Conservation (phyloP, 1,140 invertebrate species). For the Scaptomyza graminum region DNA sequence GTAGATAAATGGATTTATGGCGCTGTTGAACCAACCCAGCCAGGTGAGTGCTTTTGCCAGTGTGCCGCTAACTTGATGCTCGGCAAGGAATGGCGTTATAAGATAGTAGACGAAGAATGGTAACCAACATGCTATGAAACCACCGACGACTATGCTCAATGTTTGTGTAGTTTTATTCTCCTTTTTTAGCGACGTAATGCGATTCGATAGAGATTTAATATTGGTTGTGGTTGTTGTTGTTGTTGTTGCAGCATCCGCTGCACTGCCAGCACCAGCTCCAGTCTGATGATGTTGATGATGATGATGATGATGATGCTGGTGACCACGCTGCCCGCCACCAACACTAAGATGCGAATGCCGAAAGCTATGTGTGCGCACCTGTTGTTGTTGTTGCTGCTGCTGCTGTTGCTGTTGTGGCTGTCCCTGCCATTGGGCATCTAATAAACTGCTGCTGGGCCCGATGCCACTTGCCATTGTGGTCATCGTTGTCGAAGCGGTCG, state of each 20-base stretch:
- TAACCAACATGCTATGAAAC: slow-evolving; percentile 95
- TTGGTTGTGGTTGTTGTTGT: slow-evolving; percentile 30
- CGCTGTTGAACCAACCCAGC: slow-evolving; percentile 97
- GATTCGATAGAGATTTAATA: slow-evolving; percentile 81
- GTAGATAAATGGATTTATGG: slow-evolving; percentile 94
- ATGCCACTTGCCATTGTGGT: slow-evolving; percentile 77
- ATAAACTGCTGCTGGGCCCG: slow-evolving; percentile 66
- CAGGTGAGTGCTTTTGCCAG: slow-evolving; percentile 93
- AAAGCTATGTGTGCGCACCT: slow-evolving; percentile 55
- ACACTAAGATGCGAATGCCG: slow-evolving; percentile 60
- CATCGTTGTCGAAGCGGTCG: slow-evolving; percentile 74
- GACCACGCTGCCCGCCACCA: slow-evolving; percentile 22
- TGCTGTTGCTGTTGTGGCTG: slow-evolving; percentile 37
- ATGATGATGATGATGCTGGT: slow-evolving; percentile 59
- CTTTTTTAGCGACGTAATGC: slow-evolving; percentile 88
- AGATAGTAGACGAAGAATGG: slow-evolving; percentile 95
- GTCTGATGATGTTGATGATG: slow-evolving; percentile 14
- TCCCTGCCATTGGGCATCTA: slow-evolving; percentile 66
- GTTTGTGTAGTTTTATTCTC: slow-evolving; percentile 96
- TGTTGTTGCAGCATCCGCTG: slow-evolving; percentile 6
- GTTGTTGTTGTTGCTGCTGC: slow-evolving; percentile 22
- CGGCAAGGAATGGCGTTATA: slow-evolving; percentile 89
- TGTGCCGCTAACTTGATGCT: slow-evolving; percentile 85
- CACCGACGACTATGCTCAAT: slow-evolving; percentile 95
- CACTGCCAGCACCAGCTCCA: background rate